Conservation (phyloP, 1,140 invertebrate genomes). For the Caenorhabditis inopinata region DNA sequence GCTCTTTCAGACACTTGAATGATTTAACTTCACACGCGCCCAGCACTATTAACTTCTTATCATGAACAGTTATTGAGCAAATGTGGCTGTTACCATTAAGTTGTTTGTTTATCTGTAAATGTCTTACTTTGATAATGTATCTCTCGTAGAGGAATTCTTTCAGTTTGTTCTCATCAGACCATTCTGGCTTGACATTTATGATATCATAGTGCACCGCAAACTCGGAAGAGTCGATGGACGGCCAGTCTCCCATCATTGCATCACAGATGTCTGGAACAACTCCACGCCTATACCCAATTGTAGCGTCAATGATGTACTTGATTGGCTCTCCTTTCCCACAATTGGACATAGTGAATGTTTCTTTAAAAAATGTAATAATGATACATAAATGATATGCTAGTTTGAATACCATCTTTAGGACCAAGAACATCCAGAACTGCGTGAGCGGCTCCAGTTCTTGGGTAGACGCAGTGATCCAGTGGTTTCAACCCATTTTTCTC, state of each 20-base stretch:
- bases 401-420: conserved; percentile 40
- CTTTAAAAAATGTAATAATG: not conserved
- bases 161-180: conserved; percentile 53
- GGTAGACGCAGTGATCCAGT: conserved; percentile 58
- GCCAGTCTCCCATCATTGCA: conserved; percentile 61
- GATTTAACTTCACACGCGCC: too few species aligned
- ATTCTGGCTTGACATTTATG: conserved; percentile 47
- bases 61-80: too few species aligned
- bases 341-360: not conserved
- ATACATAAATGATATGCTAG: not conserved
- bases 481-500: conserved; percentile 57
- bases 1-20: not conserved
- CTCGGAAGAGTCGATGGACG: conserved; percentile 39
- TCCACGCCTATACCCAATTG: conserved; percentile 58
- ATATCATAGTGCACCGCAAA: conserved; percentile 59
- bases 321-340: conserved; percentile 51
- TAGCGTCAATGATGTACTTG: conserved; percentile 62
- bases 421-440: conserved; percentile 58
- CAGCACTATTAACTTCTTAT: too few species aligned
- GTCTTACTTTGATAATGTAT: conserved; percentile 56
- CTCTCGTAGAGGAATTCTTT: conserved; percentile 59
- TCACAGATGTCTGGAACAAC: conserved; percentile 54
- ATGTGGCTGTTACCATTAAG: not conserved
- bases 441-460: conserved; percentile 58
- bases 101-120: not conserved